phyloP scores from a whole-genome alignment of 2,113 vertebrate genomes.

The Oryzias celebensis region DNA sequence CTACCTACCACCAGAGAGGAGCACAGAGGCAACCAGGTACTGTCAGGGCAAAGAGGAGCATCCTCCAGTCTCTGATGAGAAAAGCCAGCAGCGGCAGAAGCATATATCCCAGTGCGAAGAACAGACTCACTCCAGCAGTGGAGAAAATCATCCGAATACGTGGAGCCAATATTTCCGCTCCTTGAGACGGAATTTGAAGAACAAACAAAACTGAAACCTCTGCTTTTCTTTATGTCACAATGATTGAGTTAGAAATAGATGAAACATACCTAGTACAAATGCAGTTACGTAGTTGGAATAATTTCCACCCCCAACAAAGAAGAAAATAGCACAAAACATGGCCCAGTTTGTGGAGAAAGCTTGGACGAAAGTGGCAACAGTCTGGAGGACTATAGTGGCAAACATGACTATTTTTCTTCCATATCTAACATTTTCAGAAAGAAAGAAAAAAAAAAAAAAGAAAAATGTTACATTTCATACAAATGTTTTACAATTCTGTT shows the following conservation, averaged over 20 bases:
- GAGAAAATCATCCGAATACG: constrained; percentile 81
- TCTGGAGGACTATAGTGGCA: constrained; percentile 82
- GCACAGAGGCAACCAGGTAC: constrained; percentile 78
- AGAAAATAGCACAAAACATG: constrained; percentile 81
- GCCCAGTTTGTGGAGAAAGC: constrained; percentile 85
- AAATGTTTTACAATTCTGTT: too few relatives aligned
- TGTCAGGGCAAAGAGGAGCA: constrained; percentile 77
- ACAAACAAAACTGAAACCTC: background rate
- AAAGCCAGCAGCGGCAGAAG: constrained; percentile 84
- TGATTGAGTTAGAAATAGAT: background rate
- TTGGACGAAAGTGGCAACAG: constrained; percentile 82
- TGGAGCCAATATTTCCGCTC: constrained; percentile 86
- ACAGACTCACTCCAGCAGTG: constrained; percentile 85
- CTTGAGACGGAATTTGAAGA: constrained; percentile 60
- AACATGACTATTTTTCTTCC: constrained; percentile 91
- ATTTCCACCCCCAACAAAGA: constrained; percentile 85
- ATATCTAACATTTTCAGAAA: constrained; percentile 77
- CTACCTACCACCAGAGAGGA: constrained; percentile 91
- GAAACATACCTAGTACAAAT: constrained; percentile 87
- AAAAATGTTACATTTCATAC: background rate
- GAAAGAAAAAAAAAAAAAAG: constrained; percentile 5
- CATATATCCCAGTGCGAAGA: constrained; percentile 87
- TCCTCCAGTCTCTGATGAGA: constrained; percentile 87
- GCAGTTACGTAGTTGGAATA: constrained; percentile 90
- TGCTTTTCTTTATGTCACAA: background rate